Percentiles rank a stretch among this genome's conserved stretches.
phyloP scores from a whole-genome alignment of 1,140 invertebrate genomes.

The Macrocentrus cingulum region DNA sequence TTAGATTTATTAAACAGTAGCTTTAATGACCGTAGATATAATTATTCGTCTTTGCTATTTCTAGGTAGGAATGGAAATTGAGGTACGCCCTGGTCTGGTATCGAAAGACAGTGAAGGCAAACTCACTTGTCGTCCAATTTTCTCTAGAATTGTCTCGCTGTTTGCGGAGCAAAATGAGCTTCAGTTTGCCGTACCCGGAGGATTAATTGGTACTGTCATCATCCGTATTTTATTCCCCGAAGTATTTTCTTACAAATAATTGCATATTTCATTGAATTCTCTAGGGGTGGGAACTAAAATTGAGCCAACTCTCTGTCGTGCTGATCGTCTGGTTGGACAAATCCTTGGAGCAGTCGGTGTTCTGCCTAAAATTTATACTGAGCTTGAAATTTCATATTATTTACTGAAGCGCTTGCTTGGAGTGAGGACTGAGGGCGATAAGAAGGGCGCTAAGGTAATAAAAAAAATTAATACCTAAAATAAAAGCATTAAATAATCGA shows the following conservation, averaged over 20 bases:
- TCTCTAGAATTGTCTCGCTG: conserved; percentile 95
- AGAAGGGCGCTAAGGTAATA: conserved; percentile 93
- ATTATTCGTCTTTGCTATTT: too few relatives aligned
- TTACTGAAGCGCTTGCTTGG: conserved; percentile 92
- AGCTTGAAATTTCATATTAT: conserved; percentile 98
- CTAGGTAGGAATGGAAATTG: conserved; percentile 82
- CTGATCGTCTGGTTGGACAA: conserved; percentile 97
- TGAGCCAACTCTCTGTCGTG: conserved; percentile 96
- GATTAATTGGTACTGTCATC: conserved; percentile 76
- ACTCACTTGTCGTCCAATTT: conserved; percentile 93
- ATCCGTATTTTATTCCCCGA: too few relatives aligned
- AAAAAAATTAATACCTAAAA: background rate
- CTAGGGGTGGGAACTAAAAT: conserved; percentile 97
- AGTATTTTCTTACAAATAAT: too few relatives aligned
- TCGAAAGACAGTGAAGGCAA: conserved; percentile 96
- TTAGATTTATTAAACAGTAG: too few relatives aligned
- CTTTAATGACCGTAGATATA: too few relatives aligned
- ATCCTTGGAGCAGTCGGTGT: conserved; percentile 96
- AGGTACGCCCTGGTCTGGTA: conserved; percentile 93
- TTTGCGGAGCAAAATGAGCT: conserved; percentile 99
- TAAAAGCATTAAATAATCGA: background rate
- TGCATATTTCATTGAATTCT: conserved; percentile 7
- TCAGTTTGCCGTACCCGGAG: conserved; percentile 98
- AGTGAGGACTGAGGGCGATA: conserved; percentile 97
- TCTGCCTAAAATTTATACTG: conserved; percentile 96